Percentiles rank a stretch among this genome's conserved stretches.
Evolutionary conservation across 2,888 invertebrate species (phyloP).

Genomic region (Ectropis crepuscularia): DNA sequence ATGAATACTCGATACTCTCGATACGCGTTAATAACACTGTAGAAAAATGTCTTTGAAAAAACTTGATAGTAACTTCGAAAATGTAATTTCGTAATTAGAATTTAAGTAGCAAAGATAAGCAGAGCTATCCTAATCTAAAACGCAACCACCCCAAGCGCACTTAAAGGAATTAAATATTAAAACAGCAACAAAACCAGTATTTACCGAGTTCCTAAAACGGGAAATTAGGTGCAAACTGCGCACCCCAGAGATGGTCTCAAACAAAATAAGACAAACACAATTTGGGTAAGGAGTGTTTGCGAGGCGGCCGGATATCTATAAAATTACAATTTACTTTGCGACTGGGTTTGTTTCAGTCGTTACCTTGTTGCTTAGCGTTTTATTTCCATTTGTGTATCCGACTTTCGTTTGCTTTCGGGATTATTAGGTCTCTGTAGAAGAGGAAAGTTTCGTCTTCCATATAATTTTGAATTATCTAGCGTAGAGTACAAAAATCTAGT

Average conservation of each 20-base stretch:
- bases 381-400: conserved; percentile 30
- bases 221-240: conserved; percentile 47
- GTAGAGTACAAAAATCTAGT: no score
- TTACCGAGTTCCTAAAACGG: conserved; percentile 38
- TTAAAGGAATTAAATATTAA: conserved; percentile 32
- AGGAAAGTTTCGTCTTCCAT: no score
- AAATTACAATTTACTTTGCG: conserved; percentile 62
- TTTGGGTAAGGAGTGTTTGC: conserved; percentile 69
- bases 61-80: no score
- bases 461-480: no score
- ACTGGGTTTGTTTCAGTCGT: conserved; percentile 50
- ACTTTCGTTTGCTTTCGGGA: conserved; percentile 28
- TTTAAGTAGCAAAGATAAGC: no score
- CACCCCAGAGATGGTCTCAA: conserved; percentile 47
- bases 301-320: conserved; percentile 54
- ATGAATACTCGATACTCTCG: no score
- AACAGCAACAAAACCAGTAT: conserved; percentile 35
- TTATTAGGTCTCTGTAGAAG: conserved; percentile 9
- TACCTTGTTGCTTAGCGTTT: conserved; percentile 43
- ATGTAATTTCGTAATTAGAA: no score
- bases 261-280: conserved; percentile 67
- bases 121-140: conserved; percentile 10
- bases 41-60: no score
- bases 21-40: no score
- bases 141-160: conserved; percentile 33